These are phyloP conservation scores for cattle (Bos taurus) DNA, from an alignment of 2,113 vertebrate genomes.

Conservation along the genomic window DNA sequence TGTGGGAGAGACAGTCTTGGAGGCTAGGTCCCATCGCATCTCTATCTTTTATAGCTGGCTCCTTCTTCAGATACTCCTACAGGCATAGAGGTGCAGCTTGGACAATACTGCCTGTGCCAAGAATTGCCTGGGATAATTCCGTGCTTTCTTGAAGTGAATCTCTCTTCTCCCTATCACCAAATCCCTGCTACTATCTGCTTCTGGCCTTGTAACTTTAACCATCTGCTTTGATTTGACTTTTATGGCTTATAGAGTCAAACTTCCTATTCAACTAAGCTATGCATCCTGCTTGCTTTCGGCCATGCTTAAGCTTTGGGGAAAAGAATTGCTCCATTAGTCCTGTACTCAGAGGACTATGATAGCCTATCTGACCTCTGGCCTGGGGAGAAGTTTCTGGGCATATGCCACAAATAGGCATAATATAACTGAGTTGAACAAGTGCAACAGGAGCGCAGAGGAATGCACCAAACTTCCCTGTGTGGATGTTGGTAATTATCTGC, in stretches of 20 bases:
- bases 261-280: neutral
- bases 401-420: neutral
- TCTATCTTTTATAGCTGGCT: neutral
- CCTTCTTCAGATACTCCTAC: neutral
- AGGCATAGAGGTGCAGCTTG: neutral
- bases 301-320: neutral
- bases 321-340: neutral
- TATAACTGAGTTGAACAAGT: neutral
- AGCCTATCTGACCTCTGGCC: neutral
- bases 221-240: neutral
- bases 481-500: neutral
- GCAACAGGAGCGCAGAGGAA: neutral
- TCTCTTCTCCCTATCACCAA: neutral
- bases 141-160: conserved; percentile 8
- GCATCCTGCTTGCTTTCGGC: neutral
- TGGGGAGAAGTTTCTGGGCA: neutral
- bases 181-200: neutral
- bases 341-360: neutral
- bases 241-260: neutral
- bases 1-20: neutral
- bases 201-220: neutral
- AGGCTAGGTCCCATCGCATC: neutral
- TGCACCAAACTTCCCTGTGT: neutral
- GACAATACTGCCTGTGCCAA: neutral
- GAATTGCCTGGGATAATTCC: neutral